Percentiles rank a stretch among this genome's conserved stretches.
phyloP scores from a whole-genome alignment of 2,797 vertebrate species.

The Tamandua tetradactyla region DNA sequence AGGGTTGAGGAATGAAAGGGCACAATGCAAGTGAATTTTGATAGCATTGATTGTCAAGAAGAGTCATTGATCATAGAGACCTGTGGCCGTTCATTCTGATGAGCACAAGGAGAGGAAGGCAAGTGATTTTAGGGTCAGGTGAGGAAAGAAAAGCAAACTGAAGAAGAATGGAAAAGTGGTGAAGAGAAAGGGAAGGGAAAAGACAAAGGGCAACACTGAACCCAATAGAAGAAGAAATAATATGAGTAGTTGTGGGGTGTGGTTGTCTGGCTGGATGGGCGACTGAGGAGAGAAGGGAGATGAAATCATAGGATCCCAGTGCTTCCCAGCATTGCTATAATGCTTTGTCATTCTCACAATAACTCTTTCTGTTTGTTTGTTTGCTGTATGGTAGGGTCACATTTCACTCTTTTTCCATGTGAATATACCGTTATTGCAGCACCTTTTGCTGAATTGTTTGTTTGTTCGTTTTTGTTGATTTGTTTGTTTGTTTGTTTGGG shows the following conservation, averaged over 20 bases:
- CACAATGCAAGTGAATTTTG: background rate
- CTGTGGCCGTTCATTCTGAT: background rate
- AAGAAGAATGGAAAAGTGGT: background rate
- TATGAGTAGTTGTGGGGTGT: background rate
- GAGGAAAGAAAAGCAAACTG: constrained; percentile 29
- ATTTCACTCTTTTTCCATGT: too few species aligned
- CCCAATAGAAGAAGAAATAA: background rate
- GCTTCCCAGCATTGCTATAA: background rate
- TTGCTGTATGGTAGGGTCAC: too few species aligned
- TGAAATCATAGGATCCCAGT: background rate
- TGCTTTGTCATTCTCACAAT: constrained; percentile 25
- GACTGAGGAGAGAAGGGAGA: background rate
- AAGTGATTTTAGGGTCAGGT: background rate
- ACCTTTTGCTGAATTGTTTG: too few species aligned
- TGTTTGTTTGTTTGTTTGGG: too few species aligned
- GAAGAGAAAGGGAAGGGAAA: background rate
- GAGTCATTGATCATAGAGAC: background rate
- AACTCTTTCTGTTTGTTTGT: too few species aligned
- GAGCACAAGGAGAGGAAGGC: background rate
- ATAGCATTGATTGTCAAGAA: background rate
- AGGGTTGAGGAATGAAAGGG: background rate
- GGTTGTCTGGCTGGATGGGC: background rate
- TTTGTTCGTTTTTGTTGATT: too few species aligned
- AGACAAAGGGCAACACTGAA: background rate
- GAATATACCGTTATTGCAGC: too few species aligned